Conservation (phyloP, 1,140 invertebrate genomes). For the Aphaenogaster rudis region DNA sequence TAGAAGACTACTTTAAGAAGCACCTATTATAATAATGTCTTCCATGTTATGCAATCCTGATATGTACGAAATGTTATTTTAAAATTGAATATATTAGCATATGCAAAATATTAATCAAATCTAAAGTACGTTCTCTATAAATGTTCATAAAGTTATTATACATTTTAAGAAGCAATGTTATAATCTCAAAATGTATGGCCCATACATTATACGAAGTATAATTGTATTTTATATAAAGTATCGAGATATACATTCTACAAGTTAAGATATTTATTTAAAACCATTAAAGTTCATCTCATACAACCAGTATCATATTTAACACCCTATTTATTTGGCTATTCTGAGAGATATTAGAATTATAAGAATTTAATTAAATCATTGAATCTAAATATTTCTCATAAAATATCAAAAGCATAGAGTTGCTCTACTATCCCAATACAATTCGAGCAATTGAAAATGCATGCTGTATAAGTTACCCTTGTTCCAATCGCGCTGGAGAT, state of each 20-base stretch:
- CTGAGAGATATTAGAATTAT: slow-evolving; percentile 31
- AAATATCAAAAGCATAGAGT: slow-evolving; percentile 42
- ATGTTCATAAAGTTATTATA: slow-evolving; percentile 4
- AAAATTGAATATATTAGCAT: slow-evolving; percentile 9
- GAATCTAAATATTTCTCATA: slow-evolving; percentile 18
- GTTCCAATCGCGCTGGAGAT: slow-evolving; percentile 79
- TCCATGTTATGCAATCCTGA: not conserved
- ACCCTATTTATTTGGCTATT: slow-evolving; percentile 36
- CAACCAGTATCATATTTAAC: slow-evolving; percentile 60
- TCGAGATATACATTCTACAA: slow-evolving; percentile 12
- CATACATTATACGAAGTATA: not conserved
- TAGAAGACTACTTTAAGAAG: slow-evolving; percentile 63
- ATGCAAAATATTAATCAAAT: slow-evolving; percentile 19
- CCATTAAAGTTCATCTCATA: slow-evolving; percentile 43
- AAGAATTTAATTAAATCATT: slow-evolving; percentile 20
- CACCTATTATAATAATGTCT: slow-evolving; percentile 16
- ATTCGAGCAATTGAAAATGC: slow-evolving; percentile 62
- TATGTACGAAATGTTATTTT: not conserved
- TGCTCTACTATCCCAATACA: slow-evolving; percentile 56
- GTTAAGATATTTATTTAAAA: slow-evolving; percentile 32
- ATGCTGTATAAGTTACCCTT: slow-evolving; percentile 82
- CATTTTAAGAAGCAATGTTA: slow-evolving; percentile 12
- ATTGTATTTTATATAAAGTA: slow-evolving; percentile 4
- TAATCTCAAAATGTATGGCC: slow-evolving; percentile 51
- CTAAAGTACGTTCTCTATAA: not conserved